These are phyloP conservation scores for Cephus cinctus DNA, from an alignment of 1,140 invertebrate species.

Conservation along the genomic window DNA sequence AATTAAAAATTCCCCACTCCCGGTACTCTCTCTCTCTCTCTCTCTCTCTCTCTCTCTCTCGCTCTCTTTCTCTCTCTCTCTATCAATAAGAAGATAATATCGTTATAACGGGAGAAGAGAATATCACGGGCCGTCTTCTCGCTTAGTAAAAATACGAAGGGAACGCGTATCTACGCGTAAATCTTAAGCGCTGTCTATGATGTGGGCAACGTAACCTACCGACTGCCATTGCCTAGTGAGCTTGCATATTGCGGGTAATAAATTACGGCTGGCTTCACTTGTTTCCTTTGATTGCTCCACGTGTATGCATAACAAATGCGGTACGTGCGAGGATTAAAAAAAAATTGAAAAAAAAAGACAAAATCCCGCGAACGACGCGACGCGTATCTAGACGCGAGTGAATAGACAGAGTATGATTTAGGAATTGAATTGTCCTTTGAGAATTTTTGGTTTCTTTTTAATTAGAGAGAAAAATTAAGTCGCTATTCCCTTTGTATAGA, in stretches of 20 bases:
- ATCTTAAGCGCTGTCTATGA: slow-evolving; percentile 28
- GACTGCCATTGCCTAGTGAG: slow-evolving; percentile 27
- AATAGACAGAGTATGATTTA: too few species aligned
- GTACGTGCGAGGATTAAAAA: too few species aligned
- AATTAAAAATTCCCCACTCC: slow-evolving; percentile 47
- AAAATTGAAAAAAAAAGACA: too few species aligned
- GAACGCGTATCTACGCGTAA: slow-evolving; percentile 31
- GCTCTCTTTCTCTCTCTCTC: slow-evolving; percentile 30
- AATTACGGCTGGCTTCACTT: slow-evolving; percentile 18
- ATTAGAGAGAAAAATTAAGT: too few species aligned
- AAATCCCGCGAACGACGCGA: neutral
- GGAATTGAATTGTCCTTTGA: too few species aligned
- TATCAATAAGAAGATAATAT: slow-evolving; percentile 42
- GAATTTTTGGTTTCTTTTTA: too few species aligned
- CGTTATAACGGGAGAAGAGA: slow-evolving; percentile 44
- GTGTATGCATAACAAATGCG: too few species aligned
- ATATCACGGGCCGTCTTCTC: slow-evolving; percentile 28
- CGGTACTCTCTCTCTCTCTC: slow-evolving; percentile 27
- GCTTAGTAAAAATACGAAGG: slow-evolving; percentile 11
- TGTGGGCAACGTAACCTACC: neutral
- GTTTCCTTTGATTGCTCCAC: slow-evolving; percentile 14
- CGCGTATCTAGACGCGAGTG: too few species aligned
- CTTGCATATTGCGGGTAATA: slow-evolving; percentile 28
- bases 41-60: slow-evolving; percentile 36
- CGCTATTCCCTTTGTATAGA: too few species aligned